Evolutionary conservation across 2,888 invertebrate species (phyloP).

Genomic region (Cecidostiba fungosa): DNA sequence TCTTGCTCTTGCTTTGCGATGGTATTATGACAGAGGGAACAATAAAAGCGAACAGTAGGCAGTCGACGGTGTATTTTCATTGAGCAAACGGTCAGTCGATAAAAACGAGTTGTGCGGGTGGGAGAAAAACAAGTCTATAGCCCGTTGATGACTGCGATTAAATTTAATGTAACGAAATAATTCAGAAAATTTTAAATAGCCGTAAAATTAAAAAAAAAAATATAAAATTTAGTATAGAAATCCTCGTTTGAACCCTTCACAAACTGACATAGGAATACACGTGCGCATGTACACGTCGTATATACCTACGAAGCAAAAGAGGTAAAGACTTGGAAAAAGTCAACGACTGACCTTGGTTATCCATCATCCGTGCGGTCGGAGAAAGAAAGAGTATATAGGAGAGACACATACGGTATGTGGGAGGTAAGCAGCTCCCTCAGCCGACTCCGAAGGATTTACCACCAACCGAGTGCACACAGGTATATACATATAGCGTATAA

Average conservation of each 20-base stretch:
- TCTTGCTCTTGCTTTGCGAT: not conserved
- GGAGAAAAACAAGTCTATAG: slow-evolving; percentile 29
- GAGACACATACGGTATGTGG: slow-evolving; percentile 65
- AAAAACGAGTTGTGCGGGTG: not conserved
- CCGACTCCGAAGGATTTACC: slow-evolving; percentile 66
- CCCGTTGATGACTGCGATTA: slow-evolving; percentile 11
- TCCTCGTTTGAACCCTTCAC: not conserved
- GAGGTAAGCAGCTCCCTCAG: slow-evolving; percentile 67
- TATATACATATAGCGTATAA: slow-evolving; percentile 60
- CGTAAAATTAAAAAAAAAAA: too few species aligned
- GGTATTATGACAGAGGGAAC: not conserved
- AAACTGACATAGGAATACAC: not conserved
- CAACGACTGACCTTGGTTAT: slow-evolving; percentile 67
- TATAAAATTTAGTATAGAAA: not conserved
- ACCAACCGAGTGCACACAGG: slow-evolving; percentile 66
- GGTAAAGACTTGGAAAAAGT: slow-evolving; percentile 30
- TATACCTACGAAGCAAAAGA: not conserved
- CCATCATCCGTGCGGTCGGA: slow-evolving; percentile 66
- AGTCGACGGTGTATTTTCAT: slow-evolving; percentile 41
- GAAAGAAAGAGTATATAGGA: slow-evolving; percentile 23
- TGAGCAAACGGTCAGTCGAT: slow-evolving; percentile 5
- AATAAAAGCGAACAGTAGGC: slow-evolving; percentile 42
- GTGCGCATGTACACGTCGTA: not conserved
- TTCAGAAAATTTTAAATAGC: too few species aligned
- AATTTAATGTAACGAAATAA: not conserved